phyloP scores from a whole-genome alignment of 2,113 vertebrate species.

The Nothoprocta pentlandii region DNA sequence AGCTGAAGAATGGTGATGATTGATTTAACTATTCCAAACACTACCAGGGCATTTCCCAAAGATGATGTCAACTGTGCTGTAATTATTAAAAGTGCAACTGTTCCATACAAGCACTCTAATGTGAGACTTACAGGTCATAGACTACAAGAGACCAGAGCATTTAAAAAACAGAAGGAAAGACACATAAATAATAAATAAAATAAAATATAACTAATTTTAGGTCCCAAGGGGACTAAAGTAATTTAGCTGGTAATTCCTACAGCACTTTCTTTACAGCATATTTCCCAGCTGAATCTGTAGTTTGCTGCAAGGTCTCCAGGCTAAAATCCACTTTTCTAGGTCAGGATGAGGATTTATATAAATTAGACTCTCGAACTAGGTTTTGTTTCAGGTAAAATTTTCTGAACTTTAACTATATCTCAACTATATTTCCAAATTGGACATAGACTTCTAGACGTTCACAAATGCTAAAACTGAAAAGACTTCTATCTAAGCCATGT shows the following conservation, averaged over 20 bases:
- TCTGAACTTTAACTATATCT: not conserved
- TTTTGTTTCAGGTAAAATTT: not conserved
- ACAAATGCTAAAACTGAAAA: not conserved
- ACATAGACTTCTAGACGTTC: not conserved
- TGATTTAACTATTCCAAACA: slow-evolving; percentile 20
- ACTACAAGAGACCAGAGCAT: not conserved
- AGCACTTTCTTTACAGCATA: not conserved
- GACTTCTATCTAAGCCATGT: not conserved
- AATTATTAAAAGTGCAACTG: not conserved
- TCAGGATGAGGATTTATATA: not conserved
- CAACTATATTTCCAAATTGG: not conserved
- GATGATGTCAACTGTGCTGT: not conserved
- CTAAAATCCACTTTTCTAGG: not conserved
- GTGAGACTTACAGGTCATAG: not conserved
- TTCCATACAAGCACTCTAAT: not conserved
- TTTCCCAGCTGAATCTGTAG: not conserved
- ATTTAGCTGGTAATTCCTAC: not conserved
- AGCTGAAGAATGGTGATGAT: slow-evolving; percentile 15
- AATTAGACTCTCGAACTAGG: not conserved
- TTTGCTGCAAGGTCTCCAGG: not conserved
- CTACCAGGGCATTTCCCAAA: slow-evolving; percentile 24
- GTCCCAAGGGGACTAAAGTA: not conserved
- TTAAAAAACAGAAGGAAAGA: not conserved
- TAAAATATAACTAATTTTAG: not conserved
- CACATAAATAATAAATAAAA: not conserved